A percentile compares a stretch with the other conserved stretches of the same genome.
Conservation (phyloP, 2,113 vertebrate genomes). For the Jaculus jaculus region DNA sequence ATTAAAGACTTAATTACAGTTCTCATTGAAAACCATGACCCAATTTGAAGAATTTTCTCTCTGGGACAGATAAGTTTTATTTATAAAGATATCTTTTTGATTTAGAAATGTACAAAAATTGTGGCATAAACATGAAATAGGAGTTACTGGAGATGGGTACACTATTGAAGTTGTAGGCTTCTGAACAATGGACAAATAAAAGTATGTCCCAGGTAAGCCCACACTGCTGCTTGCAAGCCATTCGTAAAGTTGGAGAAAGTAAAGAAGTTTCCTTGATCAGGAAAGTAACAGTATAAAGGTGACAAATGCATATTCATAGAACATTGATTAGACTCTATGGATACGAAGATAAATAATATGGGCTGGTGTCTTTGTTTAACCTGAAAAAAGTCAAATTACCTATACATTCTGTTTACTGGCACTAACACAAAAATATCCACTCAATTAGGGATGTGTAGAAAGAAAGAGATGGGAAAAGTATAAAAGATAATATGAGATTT, state of each 20-base stretch:
- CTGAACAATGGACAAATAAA: background rate
- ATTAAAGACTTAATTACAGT: background rate
- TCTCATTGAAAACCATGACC: background rate
- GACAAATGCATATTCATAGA: background rate
- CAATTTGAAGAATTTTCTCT: background rate
- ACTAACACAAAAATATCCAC: no score
- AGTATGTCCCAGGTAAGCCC: background rate
- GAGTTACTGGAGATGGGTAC: background rate
- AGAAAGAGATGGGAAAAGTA: background rate
- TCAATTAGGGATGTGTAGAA: background rate
- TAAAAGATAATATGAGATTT: background rate
- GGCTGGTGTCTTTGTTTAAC: no score
- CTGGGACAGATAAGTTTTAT: background rate
- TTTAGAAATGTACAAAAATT: background rate
- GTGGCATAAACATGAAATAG: background rate
- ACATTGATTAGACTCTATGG: no score
- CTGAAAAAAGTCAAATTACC: no score
- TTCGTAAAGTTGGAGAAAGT: background rate
- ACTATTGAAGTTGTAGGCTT: background rate
- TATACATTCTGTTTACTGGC: no score
- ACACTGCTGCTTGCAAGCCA: fast-evolving
- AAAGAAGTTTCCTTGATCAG: background rate
- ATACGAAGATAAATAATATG: no score
- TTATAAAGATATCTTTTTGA: background rate
- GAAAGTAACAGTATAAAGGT: background rate